A percentile compares a stretch with the other conserved stretches of the same genome.
Conservation (phyloP, 1,140 invertebrate genomes). For the Drosophila pachea region DNA sequence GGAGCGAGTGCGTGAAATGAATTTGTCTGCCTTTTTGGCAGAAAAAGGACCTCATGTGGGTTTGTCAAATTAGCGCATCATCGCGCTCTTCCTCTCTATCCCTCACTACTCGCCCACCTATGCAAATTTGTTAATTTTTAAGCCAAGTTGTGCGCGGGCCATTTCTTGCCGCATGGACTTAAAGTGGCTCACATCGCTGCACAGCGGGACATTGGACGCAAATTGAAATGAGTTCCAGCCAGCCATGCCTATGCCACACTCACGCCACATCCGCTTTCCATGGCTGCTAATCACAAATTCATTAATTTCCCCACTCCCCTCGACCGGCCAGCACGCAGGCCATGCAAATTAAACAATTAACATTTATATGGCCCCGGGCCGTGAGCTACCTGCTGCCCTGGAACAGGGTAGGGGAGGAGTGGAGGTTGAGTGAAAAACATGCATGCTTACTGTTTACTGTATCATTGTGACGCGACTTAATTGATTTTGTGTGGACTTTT, state of each 20-base stretch:
- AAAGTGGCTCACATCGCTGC: constrained; percentile 30
- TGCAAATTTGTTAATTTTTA: constrained; percentile 63
- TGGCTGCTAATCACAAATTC: constrained; percentile 39
- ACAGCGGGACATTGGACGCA: constrained; percentile 19
- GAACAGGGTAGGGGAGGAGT: no score
- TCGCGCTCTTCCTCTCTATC: background rate
- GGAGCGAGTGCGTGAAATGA: constrained; percentile 3
- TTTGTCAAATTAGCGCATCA: constrained; percentile 76
- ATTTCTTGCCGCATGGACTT: constrained; percentile 37
- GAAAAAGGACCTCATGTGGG: constrained; percentile 68
- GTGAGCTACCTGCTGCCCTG: no score
- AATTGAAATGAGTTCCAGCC: constrained; percentile 35
- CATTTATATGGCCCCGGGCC: constrained; percentile 17
- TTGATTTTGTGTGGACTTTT: constrained; percentile 1
- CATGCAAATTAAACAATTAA: constrained; percentile 51
- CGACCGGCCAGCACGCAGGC: no score
- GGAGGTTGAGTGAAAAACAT: background rate
- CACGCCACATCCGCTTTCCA: background rate
- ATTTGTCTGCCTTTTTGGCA: background rate
- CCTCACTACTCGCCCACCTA: background rate
- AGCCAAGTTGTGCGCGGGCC: constrained; percentile 43
- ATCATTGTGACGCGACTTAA: background rate
- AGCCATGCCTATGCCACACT: constrained; percentile 39
- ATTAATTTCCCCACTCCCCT: constrained; percentile 36
- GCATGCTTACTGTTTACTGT: background rate